Conservation (phyloP, 2,888 invertebrate species). For the Polyommatus iphigenia region DNA sequence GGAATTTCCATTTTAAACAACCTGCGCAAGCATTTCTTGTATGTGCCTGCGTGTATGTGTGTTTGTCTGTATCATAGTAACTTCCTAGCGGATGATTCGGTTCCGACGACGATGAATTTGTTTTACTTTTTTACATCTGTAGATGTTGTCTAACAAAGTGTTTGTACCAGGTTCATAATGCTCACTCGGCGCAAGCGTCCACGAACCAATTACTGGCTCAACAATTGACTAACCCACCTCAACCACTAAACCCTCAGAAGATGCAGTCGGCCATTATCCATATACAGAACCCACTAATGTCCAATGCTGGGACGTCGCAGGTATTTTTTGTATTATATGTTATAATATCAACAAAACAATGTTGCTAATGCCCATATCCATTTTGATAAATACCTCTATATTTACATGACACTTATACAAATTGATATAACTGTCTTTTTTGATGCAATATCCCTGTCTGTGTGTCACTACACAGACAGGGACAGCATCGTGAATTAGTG, state of each 20-base stretch:
- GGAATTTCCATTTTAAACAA: background rate
- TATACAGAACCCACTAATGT: slow-evolving; percentile 76
- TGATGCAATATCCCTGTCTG: too few relatives aligned
- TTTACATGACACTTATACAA: too few relatives aligned
- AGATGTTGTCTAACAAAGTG: background rate
- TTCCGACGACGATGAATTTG: background rate
- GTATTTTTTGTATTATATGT: slow-evolving; percentile 44
- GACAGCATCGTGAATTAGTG: too few relatives aligned
- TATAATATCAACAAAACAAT: background rate
- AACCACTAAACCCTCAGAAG: slow-evolving; percentile 75
- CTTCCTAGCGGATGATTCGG: background rate
- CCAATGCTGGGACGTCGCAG: slow-evolving; percentile 66
- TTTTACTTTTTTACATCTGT: slow-evolving; percentile 10
- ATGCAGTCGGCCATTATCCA: slow-evolving; percentile 77
- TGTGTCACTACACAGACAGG: too few relatives aligned
- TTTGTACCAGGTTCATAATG: slow-evolving; percentile 47
- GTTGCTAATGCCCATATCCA: background rate
- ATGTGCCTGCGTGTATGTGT: background rate
- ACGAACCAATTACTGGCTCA: slow-evolving; percentile 75
- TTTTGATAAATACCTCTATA: too few relatives aligned
- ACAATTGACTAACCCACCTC: slow-evolving; percentile 75
- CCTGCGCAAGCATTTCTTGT: too few relatives aligned
- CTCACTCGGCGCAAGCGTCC: slow-evolving; percentile 63
- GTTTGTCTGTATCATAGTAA: background rate
- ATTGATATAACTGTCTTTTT: too few relatives aligned